Base-by-base conservation (phyloP, 1,140 invertebrate species). In the Penaeus japonicus region DNA sequence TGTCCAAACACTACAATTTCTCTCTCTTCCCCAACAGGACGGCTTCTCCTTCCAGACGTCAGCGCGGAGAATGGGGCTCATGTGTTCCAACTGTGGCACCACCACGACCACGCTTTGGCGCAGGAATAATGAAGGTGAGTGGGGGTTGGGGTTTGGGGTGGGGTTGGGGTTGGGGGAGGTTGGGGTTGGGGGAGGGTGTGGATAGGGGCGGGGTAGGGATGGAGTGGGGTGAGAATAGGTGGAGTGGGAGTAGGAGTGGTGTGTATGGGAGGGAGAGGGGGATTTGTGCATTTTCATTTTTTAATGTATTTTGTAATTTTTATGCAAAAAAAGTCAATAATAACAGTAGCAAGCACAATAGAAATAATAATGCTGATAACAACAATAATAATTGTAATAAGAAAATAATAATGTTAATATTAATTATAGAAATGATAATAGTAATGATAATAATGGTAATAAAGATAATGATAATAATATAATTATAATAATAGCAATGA, bases 71-170 rank as follows among this genome's bases (percentile, higher is more conserved):
- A 94, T 98, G 89, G 98, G 98, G 0, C 94, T 98, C 39, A 97
- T 96, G 92, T 99, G 98, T 93, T 97, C 97, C 59, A 99, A 99
- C 93, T 99, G 98, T 93, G 96, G 96, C 35, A 99, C 98, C 0
- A 94, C 96, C 80, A 98, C 96, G 86, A 99, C 98, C 59, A 99
- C 98, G 15, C 94, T 99, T 75, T 99, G 98, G 98, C 94, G 98
- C 85, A 94, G 98, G 55, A 99, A 99, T 93, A 97, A 97, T 92
- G 97, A 98, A 92, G 98, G 98, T 5, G 97, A 99, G 27, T n/a
- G 62, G 62, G 62, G 20, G 62, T 1, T 18, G 5, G 62, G 7
- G 18, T 47, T 7, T 4, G 62, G 2, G 7, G 62, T 7, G 62
- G 12, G 62, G 7, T 5, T 0, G 62, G 27, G 12, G 62, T 2